Evolutionary conservation across 1,140 invertebrate species (phyloP), one percentile per base, ranked within the genome.

Genomic region (Scaptomyza hsui): DNA sequence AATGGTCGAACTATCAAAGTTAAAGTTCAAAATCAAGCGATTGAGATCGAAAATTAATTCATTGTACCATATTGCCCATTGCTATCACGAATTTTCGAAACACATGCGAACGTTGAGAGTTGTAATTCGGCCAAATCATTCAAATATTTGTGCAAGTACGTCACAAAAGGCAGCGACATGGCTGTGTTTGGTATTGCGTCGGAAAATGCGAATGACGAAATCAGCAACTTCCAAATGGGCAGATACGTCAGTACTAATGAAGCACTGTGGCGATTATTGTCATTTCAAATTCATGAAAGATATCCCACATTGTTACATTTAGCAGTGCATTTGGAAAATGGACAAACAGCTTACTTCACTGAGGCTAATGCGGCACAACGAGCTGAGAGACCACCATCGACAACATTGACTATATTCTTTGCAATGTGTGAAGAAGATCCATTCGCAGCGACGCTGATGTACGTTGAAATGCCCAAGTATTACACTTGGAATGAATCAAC

Each of bases 321-420:
- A n/a, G n/a, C n/a, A n/a, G n/a, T n/a, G 83, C 91, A 93, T 78
- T 65, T 92, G 21, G 90, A 92, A 62, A 89, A 89, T 67, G 83
- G 85, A 45, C 91, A 92, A 72, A n/a, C 65, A 6, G 78, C 92
- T 12, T 91, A 86, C 55, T 93, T 91, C 59, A 85, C 63, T 39
- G 51, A 44, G 16, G 18, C 61, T 10, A 89, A 92, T 60, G 82
- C 74, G 61, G 53, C 15, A 35, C 52, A 59, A 57, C 12, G 57
- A 74, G 63, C 70, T 53, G 55, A 69, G 32, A 4, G 49, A 67
- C 80, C 88, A 47, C 88, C 80, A 71, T 21, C 67, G n/a, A 88
- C 80, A 32, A 89, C 81, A 73, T 70, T 91, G 37, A 92, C 89
- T 21, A 78, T 69, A n/a, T n/a, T n/a, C 56, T 92, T 92, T 47